Evolutionary conservation across 2,888 invertebrate genomes (phyloP).

Genomic region (Sarcophaga rosellei): DNA sequence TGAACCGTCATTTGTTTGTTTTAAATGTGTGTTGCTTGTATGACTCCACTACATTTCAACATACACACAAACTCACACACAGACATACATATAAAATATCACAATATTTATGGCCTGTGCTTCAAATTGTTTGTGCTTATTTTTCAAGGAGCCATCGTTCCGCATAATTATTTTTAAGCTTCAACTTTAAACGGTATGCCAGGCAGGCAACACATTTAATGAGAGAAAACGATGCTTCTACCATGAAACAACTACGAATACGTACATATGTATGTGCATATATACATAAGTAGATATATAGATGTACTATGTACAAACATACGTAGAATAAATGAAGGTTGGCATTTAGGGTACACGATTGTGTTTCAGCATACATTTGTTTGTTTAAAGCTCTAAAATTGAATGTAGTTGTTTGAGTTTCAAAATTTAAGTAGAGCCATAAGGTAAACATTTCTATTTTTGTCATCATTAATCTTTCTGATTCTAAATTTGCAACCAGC

Average conservation of each 20-base stretch:
- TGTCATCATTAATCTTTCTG: no score
- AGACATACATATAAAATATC: conserved; percentile 48
- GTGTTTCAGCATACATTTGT: conserved; percentile 4
- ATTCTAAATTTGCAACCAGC: no score
- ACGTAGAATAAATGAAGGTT: no score
- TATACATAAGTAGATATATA: no score
- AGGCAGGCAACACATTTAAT: conserved; percentile 32
- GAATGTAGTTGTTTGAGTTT: conserved; percentile 11
- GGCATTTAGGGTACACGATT: neutral
- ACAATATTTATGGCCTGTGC: conserved; percentile 60
- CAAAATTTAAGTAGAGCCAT: neutral
- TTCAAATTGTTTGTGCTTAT: conserved; percentile 62
- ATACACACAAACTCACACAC: neutral
- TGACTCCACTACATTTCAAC: no score
- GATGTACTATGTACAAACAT: no score
- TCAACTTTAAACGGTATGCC: conserved; percentile 55
- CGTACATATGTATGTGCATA: neutral
- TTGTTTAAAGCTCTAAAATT: neutral
- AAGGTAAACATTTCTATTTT: no score
- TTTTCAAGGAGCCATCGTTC: conserved; percentile 64
- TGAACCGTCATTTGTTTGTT: conserved; percentile 36
- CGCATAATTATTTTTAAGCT: conserved; percentile 67
- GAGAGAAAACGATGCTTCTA: conserved; percentile 41
- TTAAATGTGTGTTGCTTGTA: neutral
- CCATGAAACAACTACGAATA: conserved; percentile 9